Conservation (phyloP, 2,797 vertebrate genomes). For the Aulostomus chinensis region DNA sequence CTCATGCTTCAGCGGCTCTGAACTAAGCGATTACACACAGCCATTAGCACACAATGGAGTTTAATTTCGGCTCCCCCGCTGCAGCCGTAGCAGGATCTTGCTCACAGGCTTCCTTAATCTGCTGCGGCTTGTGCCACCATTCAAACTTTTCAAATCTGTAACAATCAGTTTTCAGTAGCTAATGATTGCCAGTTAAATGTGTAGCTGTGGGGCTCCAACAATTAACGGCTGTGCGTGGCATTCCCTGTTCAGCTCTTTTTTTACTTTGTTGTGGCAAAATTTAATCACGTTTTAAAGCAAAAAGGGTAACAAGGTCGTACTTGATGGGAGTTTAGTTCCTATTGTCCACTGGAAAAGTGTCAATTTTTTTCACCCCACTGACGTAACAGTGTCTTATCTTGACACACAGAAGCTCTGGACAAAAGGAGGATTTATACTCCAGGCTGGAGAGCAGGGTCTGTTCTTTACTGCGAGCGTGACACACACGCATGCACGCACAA, state of each 20-base stretch:
- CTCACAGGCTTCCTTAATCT: slow-evolving; percentile 63
- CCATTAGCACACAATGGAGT: slow-evolving; percentile 76
- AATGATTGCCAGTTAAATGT: slow-evolving; percentile 49
- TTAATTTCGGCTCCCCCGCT: slow-evolving; percentile 72
- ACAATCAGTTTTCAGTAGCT: slow-evolving; percentile 41
- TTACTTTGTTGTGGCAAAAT: background rate
- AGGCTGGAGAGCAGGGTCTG: slow-evolving; percentile 8
- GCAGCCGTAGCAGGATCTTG: slow-evolving; percentile 58
- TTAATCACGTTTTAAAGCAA: too few species aligned
- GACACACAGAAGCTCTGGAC: slow-evolving; percentile 54
- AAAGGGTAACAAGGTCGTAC: too few species aligned
- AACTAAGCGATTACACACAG: slow-evolving; percentile 78
- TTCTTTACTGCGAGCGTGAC: slow-evolving; percentile 17
- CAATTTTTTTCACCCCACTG: slow-evolving; percentile 17
- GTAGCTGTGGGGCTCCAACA: slow-evolving; percentile 23
- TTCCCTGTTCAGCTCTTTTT: background rate
- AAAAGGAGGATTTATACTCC: slow-evolving; percentile 54
- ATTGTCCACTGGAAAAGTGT: too few species aligned
- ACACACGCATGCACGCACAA: background rate
- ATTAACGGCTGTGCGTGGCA: background rate
- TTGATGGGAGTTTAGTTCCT: slow-evolving; percentile 4
- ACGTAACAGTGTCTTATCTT: slow-evolving; percentile 71
- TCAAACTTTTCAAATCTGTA: slow-evolving; percentile 53
- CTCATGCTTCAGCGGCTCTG: slow-evolving; percentile 66
- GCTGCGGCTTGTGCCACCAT: slow-evolving; percentile 65